Evolutionary conservation across 2,888 invertebrate species (phyloP).

Genomic region (Griposia aprilina): DNA sequence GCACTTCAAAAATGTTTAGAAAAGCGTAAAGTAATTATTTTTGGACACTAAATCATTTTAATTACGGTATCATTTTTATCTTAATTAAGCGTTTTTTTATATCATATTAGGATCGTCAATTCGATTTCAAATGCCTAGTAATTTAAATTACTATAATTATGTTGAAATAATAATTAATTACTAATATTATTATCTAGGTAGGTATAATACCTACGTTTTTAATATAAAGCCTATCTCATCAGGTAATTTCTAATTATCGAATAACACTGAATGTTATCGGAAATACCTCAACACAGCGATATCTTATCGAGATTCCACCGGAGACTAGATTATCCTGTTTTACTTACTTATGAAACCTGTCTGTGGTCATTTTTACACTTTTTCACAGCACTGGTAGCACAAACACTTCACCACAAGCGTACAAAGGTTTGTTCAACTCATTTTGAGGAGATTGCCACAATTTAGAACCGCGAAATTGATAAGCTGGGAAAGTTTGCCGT

Average conservation of each 20-base stretch:
- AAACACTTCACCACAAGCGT: conserved; percentile 61
- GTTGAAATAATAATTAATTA: background rate
- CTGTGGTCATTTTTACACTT: conserved; percentile 88
- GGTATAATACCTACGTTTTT: background rate
- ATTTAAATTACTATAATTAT: conserved; percentile 1
- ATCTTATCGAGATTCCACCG: conserved; percentile 62
- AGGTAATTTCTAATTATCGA: conserved; percentile 43
- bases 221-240: conserved; percentile 20
- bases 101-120: conserved; percentile 29
- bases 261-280: conserved; percentile 46
- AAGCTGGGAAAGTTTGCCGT: conserved; percentile 83
- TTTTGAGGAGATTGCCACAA: conserved; percentile 79
- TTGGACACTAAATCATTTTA: conserved; percentile 27
- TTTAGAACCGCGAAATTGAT: conserved; percentile 82
- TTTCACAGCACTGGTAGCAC: conserved; percentile 56
- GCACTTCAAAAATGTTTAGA: conserved; percentile 26
- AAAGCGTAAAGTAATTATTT: conserved; percentile 39
- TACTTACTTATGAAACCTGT: conserved; percentile 92
- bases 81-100: conserved; percentile 28
- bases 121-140: conserved; percentile 18
- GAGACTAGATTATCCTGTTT: conserved; percentile 51
- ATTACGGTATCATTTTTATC: conserved; percentile 16
- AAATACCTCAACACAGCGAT: conserved; percentile 42
- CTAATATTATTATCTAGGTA: background rate
- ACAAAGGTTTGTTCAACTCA: conserved; percentile 84